These are phyloP conservation scores for Spilarctia lutea DNA, from an alignment of 2,888 invertebrate genomes.

Conservation along the genomic window DNA sequence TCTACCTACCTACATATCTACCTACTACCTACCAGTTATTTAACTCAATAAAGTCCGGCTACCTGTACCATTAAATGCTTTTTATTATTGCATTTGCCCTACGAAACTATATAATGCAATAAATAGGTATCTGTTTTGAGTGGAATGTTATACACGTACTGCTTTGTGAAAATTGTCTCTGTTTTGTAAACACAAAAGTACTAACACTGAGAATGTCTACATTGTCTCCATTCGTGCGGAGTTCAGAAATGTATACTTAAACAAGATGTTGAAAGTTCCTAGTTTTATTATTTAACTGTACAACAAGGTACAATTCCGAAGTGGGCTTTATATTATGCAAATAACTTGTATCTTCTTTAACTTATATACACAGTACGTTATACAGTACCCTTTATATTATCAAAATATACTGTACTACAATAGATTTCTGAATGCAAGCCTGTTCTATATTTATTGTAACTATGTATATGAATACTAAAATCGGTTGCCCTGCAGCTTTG, in stretches of 20 bases:
- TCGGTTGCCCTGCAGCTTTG: neutral
- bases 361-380: neutral
- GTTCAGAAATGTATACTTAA: neutral
- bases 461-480: neutral
- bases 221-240: neutral
- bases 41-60: neutral
- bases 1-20: no score
- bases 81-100: neutral
- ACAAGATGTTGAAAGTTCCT: conserved; percentile 8
- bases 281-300: neutral
- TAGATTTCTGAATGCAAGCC: neutral
- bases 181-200: neutral
- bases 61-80: neutral
- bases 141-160: neutral
- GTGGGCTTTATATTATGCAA: neutral
- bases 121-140: neutral
- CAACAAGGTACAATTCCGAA: neutral
- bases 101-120: no score
- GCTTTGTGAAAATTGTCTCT: neutral
- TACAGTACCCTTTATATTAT: neutral
- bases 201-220: neutral
- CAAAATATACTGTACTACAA: neutral
- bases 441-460: neutral
- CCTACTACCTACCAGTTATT: no score
- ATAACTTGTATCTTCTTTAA: neutral